Percentiles rank a stretch among this genome's conserved stretches.
These are phyloP conservation scores for Acrobasis consociella DNA, from an alignment of 2,888 invertebrate genomes.

Conservation along the genomic window DNA sequence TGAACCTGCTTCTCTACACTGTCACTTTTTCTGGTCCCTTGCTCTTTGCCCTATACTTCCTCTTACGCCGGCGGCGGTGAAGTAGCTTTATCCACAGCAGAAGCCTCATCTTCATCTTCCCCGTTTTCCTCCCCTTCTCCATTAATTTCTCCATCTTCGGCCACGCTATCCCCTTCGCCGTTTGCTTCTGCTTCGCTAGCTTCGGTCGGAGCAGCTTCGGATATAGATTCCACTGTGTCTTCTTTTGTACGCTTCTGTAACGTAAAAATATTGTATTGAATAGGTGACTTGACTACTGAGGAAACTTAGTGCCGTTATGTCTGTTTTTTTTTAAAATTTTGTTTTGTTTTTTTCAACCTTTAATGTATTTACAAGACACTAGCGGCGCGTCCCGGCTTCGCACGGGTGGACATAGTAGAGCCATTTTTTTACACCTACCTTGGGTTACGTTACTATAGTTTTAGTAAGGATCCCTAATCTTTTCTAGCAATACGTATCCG, in stretches of 20 bases:
- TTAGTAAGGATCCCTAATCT: too few relatives aligned
- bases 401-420: too few relatives aligned
- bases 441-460: too few relatives aligned
- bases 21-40: neutral
- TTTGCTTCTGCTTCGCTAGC: conserved; percentile 41
- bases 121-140: conserved; percentile 54
- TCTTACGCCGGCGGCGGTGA: conserved; percentile 68
- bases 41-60: neutral
- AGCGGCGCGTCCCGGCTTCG: too few relatives aligned
- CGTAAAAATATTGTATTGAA: neutral
- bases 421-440: too few relatives aligned
- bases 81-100: conserved; percentile 74
- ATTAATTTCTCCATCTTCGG: conserved; percentile 49
- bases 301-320: too few relatives aligned
- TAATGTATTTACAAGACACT: too few relatives aligned
- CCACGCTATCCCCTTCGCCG: conserved; percentile 46
- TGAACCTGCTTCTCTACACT: too few relatives aligned
- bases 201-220: conserved; percentile 47
- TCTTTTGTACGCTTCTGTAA: conserved; percentile 68
- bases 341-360: too few relatives aligned
- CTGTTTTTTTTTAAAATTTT: too few relatives aligned
- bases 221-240: conserved; percentile 48
- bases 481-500: too few relatives aligned
- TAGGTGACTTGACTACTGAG: too few relatives aligned
- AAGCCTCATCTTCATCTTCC: conserved; percentile 44